Evolutionary conservation across 2,113 vertebrate genomes (phyloP).

Genomic region (Sylvietta virens): DNA sequence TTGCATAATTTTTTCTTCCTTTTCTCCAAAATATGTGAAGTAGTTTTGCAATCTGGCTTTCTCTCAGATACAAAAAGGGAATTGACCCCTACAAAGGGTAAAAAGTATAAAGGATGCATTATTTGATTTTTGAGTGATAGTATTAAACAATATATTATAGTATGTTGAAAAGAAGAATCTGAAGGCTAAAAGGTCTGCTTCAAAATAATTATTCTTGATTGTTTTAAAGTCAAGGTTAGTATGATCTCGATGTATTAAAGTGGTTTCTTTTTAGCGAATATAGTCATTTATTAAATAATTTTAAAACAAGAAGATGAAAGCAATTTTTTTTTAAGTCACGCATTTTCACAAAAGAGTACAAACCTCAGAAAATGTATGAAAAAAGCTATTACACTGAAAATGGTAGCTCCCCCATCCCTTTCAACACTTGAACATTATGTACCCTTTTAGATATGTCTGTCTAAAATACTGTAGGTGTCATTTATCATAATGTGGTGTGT

Average conservation of each 20-base stretch:
- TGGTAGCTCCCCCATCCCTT: not conserved
- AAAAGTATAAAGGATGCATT: not conserved
- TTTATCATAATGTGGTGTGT: not conserved
- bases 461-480: not conserved
- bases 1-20: not conserved
- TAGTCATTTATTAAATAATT: not conserved
- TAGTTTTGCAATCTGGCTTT: not conserved
- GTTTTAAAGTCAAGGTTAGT: not conserved
- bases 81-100: not conserved
- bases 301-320: not conserved
- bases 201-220: not conserved
- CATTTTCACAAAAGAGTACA: not conserved
- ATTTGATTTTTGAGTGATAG: not conserved
- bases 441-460: not conserved
- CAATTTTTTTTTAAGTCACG: not conserved
- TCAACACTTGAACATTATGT: not conserved
- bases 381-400: not conserved
- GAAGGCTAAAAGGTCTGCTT: not conserved
- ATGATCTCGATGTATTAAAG: not conserved
- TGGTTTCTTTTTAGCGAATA: not conserved
- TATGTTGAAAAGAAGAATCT: not conserved
- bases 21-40: not conserved
- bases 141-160: not conserved
- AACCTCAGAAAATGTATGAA: not conserved
- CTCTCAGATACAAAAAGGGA: not conserved